These are phyloP conservation scores for Tolmerus cingulatus DNA, from an alignment of 2,888 invertebrate species.

Conservation along the genomic window DNA sequence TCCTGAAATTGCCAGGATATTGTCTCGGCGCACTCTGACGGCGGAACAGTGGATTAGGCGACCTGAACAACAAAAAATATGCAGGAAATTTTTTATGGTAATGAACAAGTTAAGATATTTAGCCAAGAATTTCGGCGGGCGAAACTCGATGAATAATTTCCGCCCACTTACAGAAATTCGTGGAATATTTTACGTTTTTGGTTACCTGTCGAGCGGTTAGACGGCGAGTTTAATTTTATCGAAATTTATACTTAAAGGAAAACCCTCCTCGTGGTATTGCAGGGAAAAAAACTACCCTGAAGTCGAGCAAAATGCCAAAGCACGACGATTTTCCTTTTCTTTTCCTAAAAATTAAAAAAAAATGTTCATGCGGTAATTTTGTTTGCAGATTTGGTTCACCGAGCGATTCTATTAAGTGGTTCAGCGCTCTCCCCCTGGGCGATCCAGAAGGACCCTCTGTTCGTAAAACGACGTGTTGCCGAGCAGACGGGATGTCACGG, in stretches of 20 bases:
- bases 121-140: neutral
- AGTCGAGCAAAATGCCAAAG: neutral
- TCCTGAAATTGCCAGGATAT: conserved; percentile 7
- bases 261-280: neutral
- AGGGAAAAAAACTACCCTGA: neutral
- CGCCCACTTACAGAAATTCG: neutral
- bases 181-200: neutral
- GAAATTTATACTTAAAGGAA: neutral
- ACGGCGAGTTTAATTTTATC: neutral
- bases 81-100: conserved; percentile 19
- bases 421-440: conserved; percentile 93
- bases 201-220: neutral
- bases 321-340: neutral
- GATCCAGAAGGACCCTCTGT: conserved; percentile 82
- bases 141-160: neutral
- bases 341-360: neutral
- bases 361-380: neutral
- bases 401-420: conserved; percentile 87
- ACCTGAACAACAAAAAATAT: neutral
- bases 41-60: neutral
- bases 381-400: conserved; percentile 82
- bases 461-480: conserved; percentile 82
- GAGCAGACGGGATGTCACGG: conserved; percentile 86
- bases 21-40: neutral
- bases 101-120: neutral